A percentile compares a stretch with the other conserved stretches of the same genome.
Conservation (phyloP, 2,888 invertebrate genomes). For the Aleiodes testaceus region DNA sequence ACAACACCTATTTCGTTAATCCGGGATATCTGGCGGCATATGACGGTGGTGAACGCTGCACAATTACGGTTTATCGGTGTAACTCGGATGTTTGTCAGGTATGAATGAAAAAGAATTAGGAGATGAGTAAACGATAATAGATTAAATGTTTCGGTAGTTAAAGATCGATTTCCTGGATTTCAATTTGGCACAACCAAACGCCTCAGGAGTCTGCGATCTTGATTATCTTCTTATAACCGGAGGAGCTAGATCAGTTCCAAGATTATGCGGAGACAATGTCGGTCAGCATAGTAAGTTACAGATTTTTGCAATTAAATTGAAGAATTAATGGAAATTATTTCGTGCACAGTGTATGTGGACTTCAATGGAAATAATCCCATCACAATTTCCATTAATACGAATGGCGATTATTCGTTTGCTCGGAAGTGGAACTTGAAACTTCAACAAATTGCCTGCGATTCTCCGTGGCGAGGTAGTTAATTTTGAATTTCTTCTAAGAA, state of each 20-base stretch:
- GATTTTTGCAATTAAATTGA: background rate
- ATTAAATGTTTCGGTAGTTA: slow-evolving; percentile 74
- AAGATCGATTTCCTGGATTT: slow-evolving; percentile 86
- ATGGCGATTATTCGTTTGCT: slow-evolving; percentile 74
- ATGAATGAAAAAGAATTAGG: slow-evolving; percentile 48
- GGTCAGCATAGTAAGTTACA: slow-evolving; percentile 79
- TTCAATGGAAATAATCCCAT: slow-evolving; percentile 82
- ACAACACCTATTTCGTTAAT: slow-evolving; percentile 90
- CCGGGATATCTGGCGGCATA: slow-evolving; percentile 83
- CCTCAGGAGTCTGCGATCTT: slow-evolving; percentile 81
- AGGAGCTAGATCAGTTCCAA: slow-evolving; percentile 80
- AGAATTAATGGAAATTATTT: slow-evolving; percentile 12
- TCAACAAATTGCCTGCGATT: slow-evolving; percentile 83
- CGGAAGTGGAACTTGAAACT: slow-evolving; percentile 85
- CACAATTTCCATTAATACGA: slow-evolving; percentile 80
- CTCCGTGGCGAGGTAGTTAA: slow-evolving; percentile 78
- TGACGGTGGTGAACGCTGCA: slow-evolving; percentile 81
- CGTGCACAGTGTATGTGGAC: slow-evolving; percentile 79
- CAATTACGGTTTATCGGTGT: slow-evolving; percentile 82
- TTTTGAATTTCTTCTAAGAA: too few species aligned
- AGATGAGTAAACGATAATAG: background rate
- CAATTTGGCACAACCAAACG: slow-evolving; percentile 82
- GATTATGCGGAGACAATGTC: slow-evolving; percentile 86
- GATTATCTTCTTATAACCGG: slow-evolving; percentile 84
- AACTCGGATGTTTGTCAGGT: slow-evolving; percentile 83